Base-by-base conservation (phyloP, 2,113 vertebrate genomes). In the Oriolus oriolus region DNA sequence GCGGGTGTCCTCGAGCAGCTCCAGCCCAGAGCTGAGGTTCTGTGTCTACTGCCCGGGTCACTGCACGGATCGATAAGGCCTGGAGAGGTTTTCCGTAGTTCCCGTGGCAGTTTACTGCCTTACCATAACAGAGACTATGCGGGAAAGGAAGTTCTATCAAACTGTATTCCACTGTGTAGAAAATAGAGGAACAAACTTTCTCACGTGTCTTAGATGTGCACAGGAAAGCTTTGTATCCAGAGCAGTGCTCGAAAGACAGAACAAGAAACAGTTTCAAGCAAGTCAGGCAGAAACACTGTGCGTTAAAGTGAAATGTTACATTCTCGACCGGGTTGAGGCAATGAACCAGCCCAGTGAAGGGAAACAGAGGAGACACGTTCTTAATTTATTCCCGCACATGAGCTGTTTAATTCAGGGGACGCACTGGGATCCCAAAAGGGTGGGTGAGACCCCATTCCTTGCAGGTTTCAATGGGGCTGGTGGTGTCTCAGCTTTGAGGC, bases 391-490 rank as follows among this genome's bases (percentile, higher is more conserved):
- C 52, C 37, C 13, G 18, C 45, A 24, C 39, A 52, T 1, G 12
- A 39, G 23, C 13, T 13, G 26, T 45, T 41, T 11, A 20, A 6
- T 18, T 14, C 8, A 5, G 5, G 23, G 9, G 13, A 7, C 15
- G 6, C 61, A 4, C 26, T 50, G 44, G 13, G 24, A 13, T 22
- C 24, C 56, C 35, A 7, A 11, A 69, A 13, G 1, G 1, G 5
- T 0, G 47, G 21, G 8, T 21, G 30, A 42, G 54, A 39, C 30
- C 44, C 13, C 11, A 10, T 16, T 42, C 39, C 13, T 13, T 6
- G 17, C 24, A 3, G 5, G 1, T 37, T 27, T 17, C 31, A 0
- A 0, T 1, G 21, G 45, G 11, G 16, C 39, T 42, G 19, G 3
- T 3, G 61, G 21, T 49, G 42, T 18, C 53, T 33, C 19, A 10